Conservation (phyloP, 2,113 vertebrate genomes). For the Neotoma lepida region DNA sequence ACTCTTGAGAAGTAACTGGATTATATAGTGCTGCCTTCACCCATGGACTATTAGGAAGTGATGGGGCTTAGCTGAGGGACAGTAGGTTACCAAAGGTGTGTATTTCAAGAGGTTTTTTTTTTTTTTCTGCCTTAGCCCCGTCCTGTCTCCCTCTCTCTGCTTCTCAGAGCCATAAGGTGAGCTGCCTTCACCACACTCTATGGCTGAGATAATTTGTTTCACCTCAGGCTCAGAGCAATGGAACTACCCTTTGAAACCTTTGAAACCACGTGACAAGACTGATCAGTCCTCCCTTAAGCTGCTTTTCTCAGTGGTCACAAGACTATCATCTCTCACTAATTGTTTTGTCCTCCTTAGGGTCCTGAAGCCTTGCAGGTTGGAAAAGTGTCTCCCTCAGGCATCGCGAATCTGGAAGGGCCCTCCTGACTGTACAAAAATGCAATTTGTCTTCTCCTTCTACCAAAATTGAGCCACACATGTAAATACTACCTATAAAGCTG, state of each 20-base stretch:
- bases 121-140: no score
- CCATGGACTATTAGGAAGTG: not conserved
- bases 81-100: not conserved
- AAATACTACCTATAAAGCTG: constrained; percentile 40
- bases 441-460: constrained; percentile 25
- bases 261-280: not conserved
- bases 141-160: not conserved
- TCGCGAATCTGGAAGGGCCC: not conserved
- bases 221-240: not conserved
- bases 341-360: not conserved
- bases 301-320: not conserved
- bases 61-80: not conserved
- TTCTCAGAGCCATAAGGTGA: not conserved
- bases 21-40: not conserved
- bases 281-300: not conserved
- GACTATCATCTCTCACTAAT: not conserved
- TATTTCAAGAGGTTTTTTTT: not conserved
- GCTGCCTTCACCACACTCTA: not conserved
- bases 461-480: constrained; percentile 34
- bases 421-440: constrained; percentile 43
- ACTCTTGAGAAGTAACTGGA: not conserved
- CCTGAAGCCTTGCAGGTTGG: constrained; percentile 16
- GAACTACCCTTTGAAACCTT: not conserved
- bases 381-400: constrained; percentile 22
- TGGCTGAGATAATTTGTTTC: not conserved